Percentiles rank a stretch among this genome's conserved stretches.
Evolutionary conservation across 2,113 vertebrate genomes (phyloP).

Genomic region (Dasypus novemcinctus): DNA sequence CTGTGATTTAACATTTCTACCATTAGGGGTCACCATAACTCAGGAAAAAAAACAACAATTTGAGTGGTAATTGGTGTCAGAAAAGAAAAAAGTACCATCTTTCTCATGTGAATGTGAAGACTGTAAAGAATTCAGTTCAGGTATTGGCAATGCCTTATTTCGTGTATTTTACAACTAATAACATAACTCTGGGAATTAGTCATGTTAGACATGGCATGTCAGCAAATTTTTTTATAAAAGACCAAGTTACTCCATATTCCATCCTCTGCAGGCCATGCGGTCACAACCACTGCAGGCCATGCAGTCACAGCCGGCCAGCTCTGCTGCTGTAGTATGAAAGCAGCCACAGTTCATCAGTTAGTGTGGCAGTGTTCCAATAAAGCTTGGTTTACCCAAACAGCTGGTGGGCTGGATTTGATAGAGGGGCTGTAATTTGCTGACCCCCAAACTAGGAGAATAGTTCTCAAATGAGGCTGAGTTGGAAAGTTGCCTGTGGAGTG

Average conservation of each 20-base stretch:
- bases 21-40: slow-evolving; percentile 80
- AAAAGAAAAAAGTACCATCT: background rate
- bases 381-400: slow-evolving; percentile 19
- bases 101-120: background rate
- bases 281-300: background rate
- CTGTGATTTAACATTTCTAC: slow-evolving; percentile 4
- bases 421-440: background rate
- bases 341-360: background rate
- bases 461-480: background rate
- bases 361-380: background rate
- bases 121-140: background rate
- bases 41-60: slow-evolving; percentile 63
- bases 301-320: background rate
- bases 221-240: background rate
- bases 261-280: background rate
- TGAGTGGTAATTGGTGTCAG: background rate
- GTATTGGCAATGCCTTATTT: background rate
- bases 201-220: background rate
- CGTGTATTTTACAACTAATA: background rate
- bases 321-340: background rate
- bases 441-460: background rate
- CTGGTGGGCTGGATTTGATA: background rate
- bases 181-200: background rate
- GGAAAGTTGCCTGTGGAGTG: background rate
- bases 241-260: background rate